These are phyloP conservation scores for Eupristina koningsbergeri DNA, from an alignment of 1,140 invertebrate genomes.

Conservation along the genomic window DNA sequence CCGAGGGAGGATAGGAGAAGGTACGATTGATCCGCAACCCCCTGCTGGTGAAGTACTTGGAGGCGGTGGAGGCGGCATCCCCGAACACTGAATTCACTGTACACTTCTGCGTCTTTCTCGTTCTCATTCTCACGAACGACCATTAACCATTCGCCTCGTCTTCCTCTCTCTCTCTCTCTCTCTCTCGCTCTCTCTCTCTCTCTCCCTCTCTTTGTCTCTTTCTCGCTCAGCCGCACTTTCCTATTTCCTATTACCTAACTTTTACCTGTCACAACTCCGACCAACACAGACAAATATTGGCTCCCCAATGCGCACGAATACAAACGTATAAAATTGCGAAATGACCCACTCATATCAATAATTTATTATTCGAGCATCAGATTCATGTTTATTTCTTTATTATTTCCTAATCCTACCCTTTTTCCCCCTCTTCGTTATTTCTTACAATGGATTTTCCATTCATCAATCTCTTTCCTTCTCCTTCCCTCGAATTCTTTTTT, in stretches of 20 bases:
- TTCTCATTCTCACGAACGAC: neutral
- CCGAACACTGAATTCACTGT: slow-evolving; percentile 63
- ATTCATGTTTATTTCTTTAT: slow-evolving; percentile 21
- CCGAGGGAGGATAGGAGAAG: slow-evolving; percentile 53
- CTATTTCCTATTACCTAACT: neutral
- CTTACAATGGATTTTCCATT: neutral
- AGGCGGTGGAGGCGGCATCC: slow-evolving; percentile 19
- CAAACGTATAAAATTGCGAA: slow-evolving; percentile 38
- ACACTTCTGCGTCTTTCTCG: slow-evolving; percentile 57
- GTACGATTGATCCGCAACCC: slow-evolving; percentile 70
- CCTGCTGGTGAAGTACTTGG: slow-evolving; percentile 41
- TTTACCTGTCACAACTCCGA: neutral
- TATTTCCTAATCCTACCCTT: neutral
- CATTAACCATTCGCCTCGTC: slow-evolving; percentile 8
- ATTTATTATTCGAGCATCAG: slow-evolving; percentile 42
- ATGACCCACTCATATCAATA: slow-evolving; percentile 42
- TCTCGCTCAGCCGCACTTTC: too few species aligned
- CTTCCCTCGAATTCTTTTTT: neutral
- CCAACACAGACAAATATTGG: neutral
- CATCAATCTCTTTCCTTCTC: neutral
- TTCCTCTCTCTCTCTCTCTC: neutral
- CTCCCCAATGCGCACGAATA: neutral
- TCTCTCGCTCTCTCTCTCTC: too few species aligned
- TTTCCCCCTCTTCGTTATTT: neutral
- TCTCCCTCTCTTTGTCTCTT: too few species aligned